A percentile compares a stretch with the other conserved stretches of the same genome.
Evolutionary conservation across 2,888 invertebrate species (phyloP).

Genomic region (Eristalinus sepulchralis): DNA sequence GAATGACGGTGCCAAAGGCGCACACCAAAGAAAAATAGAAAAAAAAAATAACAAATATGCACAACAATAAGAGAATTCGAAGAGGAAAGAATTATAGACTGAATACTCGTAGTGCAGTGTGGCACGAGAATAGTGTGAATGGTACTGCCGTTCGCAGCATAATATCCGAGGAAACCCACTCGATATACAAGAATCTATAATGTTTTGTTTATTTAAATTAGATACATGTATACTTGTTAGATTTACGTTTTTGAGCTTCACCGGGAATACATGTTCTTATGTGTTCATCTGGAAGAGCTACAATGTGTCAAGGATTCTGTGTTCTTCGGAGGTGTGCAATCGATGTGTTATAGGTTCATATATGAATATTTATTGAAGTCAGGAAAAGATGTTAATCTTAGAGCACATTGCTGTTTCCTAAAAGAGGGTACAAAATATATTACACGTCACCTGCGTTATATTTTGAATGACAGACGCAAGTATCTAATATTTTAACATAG

Average conservation of each 20-base stretch:
- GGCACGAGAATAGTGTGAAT: slow-evolving; percentile 49
- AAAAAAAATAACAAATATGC: slow-evolving; percentile 36
- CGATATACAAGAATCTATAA: slow-evolving; percentile 54
- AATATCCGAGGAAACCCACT: slow-evolving; percentile 60
- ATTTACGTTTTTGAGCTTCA: slow-evolving; percentile 9
- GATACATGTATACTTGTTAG: slow-evolving; percentile 43
- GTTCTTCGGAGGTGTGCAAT: background rate
- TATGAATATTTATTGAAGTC: background rate
- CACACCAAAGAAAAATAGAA: slow-evolving; percentile 37
- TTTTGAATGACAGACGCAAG: background rate
- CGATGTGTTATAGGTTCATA: background rate
- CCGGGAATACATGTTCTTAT: background rate
- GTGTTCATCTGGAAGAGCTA: background rate
- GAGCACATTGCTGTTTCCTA: background rate
- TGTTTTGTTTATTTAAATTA: slow-evolving; percentile 65
- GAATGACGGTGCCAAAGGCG: slow-evolving; percentile 57
- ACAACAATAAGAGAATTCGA: slow-evolving; percentile 59
- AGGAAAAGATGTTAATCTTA: background rate
- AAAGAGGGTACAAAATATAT: background rate
- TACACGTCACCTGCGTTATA: background rate
- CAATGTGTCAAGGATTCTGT: background rate
- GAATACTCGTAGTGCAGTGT: slow-evolving; percentile 24
- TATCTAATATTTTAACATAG: background rate
- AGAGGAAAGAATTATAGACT: slow-evolving; percentile 60
- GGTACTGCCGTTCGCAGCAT: slow-evolving; percentile 48